These are phyloP conservation scores for Benthosema pterotum DNA, from an alignment of 2,797 vertebrate species.

Conservation along the genomic window DNA sequence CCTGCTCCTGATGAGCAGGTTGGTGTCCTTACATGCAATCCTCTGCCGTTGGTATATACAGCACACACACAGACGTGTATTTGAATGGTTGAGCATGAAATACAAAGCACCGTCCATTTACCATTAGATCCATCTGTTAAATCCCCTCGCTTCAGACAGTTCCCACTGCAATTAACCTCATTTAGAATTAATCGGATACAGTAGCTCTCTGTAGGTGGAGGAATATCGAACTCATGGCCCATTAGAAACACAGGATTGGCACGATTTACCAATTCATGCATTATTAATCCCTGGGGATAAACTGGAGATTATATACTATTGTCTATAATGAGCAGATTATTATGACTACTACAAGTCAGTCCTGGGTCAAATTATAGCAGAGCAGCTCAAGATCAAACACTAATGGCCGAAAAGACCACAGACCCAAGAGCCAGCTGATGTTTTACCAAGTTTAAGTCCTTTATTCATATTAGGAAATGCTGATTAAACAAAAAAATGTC, in stretches of 20 bases:
- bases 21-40: no score
- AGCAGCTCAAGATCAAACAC: neutral
- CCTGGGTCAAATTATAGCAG: neutral
- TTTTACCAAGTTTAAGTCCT: no score
- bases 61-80: neutral
- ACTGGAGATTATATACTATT: conserved; percentile 12
- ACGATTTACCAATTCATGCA: conserved; percentile 2
- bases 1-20: no score
- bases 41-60: no score
- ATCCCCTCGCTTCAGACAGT: conserved; percentile 50
- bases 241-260: conserved; percentile 2
- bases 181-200: conserved; percentile 54
- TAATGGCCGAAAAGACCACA: neutral
- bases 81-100: conserved; percentile 21
- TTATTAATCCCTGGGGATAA: neutral
- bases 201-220: conserved; percentile 30
- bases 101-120: no score
- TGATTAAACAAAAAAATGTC: neutral
- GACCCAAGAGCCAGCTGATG: neutral
- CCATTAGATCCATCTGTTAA: conserved; percentile 1
- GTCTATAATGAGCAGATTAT: conserved; percentile 7
- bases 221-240: conserved; percentile 18
- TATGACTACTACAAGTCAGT: neutral
- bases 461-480: no score
- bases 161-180: conserved; percentile 70